Conservation (phyloP, 2,888 invertebrate genomes). For the Latrodectus hesperus region DNA sequence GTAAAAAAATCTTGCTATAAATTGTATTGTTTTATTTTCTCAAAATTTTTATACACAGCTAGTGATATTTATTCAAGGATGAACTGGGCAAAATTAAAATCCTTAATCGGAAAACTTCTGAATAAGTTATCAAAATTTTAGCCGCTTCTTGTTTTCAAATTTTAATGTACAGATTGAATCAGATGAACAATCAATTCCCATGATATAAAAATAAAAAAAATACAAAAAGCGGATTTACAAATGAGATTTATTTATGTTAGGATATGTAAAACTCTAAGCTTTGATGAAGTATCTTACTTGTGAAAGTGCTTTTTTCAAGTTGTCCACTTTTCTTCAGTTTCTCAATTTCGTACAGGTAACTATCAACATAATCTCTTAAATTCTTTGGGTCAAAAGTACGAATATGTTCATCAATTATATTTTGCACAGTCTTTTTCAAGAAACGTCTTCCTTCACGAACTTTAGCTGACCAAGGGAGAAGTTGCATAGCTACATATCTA, state of each 20-base stretch:
- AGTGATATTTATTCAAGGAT: too few species aligned
- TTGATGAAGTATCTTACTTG: constrained; percentile 22
- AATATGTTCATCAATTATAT: constrained; percentile 41
- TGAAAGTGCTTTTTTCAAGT: constrained; percentile 23
- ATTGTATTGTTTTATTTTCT: too few species aligned
- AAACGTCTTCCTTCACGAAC: not conserved
- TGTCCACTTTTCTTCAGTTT: constrained; percentile 16
- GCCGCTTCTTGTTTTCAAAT: not conserved
- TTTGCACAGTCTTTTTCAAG: constrained; percentile 1
- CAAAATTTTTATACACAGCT: too few species aligned
- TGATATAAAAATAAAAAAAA: not conserved
- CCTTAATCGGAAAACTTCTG: not conserved
- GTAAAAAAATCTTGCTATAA: too few species aligned
- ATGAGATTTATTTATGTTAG: not conserved
- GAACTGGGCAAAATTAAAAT: not conserved
- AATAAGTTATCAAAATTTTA: not conserved
- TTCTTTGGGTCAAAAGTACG: constrained; percentile 36
- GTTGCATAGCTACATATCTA: constrained; percentile 16
- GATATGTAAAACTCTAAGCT: not conserved
- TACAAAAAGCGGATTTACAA: not conserved
- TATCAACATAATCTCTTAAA: constrained; percentile 39
- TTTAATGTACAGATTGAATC: not conserved
- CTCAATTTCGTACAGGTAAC: constrained; percentile 35
- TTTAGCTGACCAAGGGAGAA: constrained; percentile 24
- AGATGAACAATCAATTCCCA: not conserved